Evolutionary conservation across 2,113 vertebrate genomes (phyloP).

Genomic region (Bubo bubo): DNA sequence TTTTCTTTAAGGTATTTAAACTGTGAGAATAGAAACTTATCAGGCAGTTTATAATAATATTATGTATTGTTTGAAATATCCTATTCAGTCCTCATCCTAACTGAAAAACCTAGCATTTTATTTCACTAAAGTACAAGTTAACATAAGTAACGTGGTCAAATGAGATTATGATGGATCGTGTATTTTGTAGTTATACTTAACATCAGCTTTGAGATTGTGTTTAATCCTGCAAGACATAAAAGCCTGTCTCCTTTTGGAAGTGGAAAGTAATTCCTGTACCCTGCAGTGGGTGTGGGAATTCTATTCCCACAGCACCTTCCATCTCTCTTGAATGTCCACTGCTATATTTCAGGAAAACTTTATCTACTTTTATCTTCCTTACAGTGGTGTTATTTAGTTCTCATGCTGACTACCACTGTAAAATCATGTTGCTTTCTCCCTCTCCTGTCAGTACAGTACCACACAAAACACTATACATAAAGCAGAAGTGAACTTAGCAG

Average conservation of each 20-base stretch:
- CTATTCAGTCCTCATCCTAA: background rate
- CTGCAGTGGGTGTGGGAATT: background rate
- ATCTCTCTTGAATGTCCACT: background rate
- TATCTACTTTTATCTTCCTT: background rate
- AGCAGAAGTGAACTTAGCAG: background rate
- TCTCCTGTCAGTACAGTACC: background rate
- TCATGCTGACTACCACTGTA: background rate
- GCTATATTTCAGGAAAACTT: background rate
- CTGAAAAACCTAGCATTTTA: background rate
- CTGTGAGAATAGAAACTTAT: background rate
- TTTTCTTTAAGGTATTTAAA: background rate
- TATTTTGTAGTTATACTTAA: background rate
- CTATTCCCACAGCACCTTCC: background rate
- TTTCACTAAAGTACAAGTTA: background rate
- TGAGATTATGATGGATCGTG: background rate
- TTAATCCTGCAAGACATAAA: background rate
- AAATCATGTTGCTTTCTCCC: background rate
- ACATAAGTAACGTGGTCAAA: background rate
- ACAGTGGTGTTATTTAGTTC: background rate
- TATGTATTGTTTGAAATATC: background rate
- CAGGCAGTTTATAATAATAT: background rate
- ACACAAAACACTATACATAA: background rate
- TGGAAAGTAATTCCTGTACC: background rate
- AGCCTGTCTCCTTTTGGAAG: background rate
- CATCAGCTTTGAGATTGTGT: background rate